Base-by-base conservation (phyloP, 2,888 invertebrate species). In the Meliscaeva auricollis region DNA sequence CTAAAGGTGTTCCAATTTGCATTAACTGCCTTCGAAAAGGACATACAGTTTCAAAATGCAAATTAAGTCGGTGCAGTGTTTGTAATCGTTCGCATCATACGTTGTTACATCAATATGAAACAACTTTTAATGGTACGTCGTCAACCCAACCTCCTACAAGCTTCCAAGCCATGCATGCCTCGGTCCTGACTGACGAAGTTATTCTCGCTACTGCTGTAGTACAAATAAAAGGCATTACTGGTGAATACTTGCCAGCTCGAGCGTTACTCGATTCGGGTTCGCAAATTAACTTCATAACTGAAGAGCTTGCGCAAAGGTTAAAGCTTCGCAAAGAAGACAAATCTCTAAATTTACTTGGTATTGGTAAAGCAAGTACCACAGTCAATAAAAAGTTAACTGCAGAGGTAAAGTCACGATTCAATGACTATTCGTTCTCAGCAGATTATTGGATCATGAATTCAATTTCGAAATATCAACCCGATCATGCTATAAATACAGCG, bases 21-120 rank as follows among this genome's bases (percentile, higher is more conserved):
- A 69, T 75, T 30, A 79, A 79, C 70, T 84, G 84, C 58, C 62
- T 78, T 15, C 72, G 62, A 22, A 78, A 78, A 44, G 77, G 76
- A 41, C 78, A 83, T n/a, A 77, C 80, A n/a, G 77, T 74, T 7
- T 77, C 74, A 11, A 64, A 69, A 30, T 84, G 74, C 13, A 83
- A 64, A 46, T 26, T 64, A 22, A 60, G 62, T 54, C 26, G 52
- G 22, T 79, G 81, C 22, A 60, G 64, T 44, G 66, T 78, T n/a
- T 79, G 84, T 30, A 79, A 79, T 35, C 60, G 79, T 1, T 69
- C 69, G 13, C 76, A 80, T 72, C 69, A 83, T 17, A 62, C 75
- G 0, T 32, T 81, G 22, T 50, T 81, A n/a, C 81, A 87, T 22
- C 66, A 64, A 35, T 81, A 77, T 56, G 56, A n/a, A 7, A 48